Evolutionary conservation across 2,888 invertebrate genomes (phyloP).

Genomic region (Cremastobaeus sp.): DNA sequence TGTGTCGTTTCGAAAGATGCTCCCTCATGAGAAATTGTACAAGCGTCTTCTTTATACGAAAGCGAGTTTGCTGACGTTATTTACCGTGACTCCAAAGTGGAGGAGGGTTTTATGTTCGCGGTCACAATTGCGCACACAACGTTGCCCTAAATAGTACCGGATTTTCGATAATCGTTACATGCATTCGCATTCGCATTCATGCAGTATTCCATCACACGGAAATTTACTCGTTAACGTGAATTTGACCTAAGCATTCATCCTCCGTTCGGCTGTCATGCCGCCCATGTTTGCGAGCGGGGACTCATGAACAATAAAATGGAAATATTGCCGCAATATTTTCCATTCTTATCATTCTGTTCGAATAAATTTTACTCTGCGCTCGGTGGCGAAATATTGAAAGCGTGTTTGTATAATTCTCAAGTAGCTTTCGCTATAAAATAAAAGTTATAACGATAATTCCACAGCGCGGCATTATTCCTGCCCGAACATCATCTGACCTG

Average conservation of each 20-base stretch:
- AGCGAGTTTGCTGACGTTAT: conserved; percentile 41
- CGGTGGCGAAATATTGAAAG: conserved; percentile 27
- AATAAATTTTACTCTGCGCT: conserved; percentile 12
- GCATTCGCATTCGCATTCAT: conserved; percentile 30
- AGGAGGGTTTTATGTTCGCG: conserved; percentile 35
- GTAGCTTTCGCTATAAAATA: conserved; percentile 15
- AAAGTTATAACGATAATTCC: conserved; percentile 5
- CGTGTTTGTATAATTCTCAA: conserved; percentile 5
- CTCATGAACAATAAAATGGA: conserved; percentile 17
- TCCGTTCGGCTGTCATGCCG: conserved; percentile 5
- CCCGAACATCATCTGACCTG: conserved; percentile 19
- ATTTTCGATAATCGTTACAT: conserved; percentile 13
- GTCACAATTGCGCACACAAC: conserved; percentile 31
- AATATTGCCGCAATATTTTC: conserved; percentile 28
- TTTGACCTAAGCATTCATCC: conserved; percentile 6
- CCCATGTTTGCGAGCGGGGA: conserved; percentile 13
- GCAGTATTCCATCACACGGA: conserved; percentile 17
- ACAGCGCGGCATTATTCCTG: conserved; percentile 26
- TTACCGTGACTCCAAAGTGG: conserved; percentile 31
- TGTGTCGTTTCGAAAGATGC: conserved; percentile 36
- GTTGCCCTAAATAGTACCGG: conserved; percentile 29
- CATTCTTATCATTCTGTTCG: conserved; percentile 4
- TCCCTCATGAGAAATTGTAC: conserved; percentile 44
- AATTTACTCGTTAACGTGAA: conserved; percentile 23
- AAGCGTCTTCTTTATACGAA: conserved; percentile 35